These are phyloP conservation scores for Carassius auratus DNA, from an alignment of 2,113 vertebrate species.

Conservation along the genomic window DNA sequence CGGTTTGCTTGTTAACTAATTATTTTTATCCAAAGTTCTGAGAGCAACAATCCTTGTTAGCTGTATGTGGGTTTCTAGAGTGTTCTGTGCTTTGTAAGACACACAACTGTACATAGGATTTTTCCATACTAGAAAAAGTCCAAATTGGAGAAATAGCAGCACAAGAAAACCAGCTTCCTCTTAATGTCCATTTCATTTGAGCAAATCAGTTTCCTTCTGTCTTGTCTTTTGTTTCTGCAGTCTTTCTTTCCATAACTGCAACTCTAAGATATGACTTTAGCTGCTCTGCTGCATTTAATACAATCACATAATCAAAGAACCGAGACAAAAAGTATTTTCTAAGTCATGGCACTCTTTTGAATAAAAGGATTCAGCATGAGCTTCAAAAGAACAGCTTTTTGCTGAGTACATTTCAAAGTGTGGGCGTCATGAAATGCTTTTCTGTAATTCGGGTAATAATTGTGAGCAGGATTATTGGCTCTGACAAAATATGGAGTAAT, in stretches of 20 bases:
- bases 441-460: background rate
- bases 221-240: background rate
- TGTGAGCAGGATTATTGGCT: conserved; percentile 25
- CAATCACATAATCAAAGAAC: conserved; percentile 26
- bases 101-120: too few relatives aligned
- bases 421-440: conserved; percentile 25
- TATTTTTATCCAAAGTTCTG: too few relatives aligned
- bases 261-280: conserved; percentile 25
- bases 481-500: conserved; percentile 36
- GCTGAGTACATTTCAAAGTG: conserved; percentile 40
- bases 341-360: conserved; percentile 4
- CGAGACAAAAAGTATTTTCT: background rate
- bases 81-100: too few relatives aligned
- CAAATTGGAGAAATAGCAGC: background rate
- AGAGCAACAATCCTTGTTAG: too few relatives aligned
- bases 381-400: conserved; percentile 18
- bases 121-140: background rate
- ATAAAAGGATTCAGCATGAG: conserved; percentile 30
- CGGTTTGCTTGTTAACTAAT: too few relatives aligned
- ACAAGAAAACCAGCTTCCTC: background rate
- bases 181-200: background rate
- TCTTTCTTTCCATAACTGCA: conserved; percentile 30
- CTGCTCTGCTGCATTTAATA: conserved; percentile 9
- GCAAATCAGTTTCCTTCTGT: conserved; percentile 5
- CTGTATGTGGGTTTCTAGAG: too few relatives aligned